phyloP scores from a whole-genome alignment of 2,888 invertebrate species.

The Phragmatobia fuliginosa region DNA sequence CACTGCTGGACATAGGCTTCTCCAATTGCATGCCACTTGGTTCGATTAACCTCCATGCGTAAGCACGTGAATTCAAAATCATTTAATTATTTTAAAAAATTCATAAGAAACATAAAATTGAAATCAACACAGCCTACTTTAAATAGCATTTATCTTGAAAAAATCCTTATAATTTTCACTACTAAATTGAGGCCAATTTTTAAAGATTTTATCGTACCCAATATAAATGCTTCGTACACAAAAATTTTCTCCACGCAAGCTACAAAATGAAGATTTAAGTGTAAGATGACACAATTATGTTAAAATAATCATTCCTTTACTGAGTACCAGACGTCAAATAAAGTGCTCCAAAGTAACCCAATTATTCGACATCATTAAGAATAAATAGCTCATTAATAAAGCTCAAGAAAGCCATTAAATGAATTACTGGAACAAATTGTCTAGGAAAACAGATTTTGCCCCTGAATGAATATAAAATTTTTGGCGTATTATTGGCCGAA shows the following conservation, averaged over 20 bases:
- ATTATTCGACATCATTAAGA: constrained; percentile 44
- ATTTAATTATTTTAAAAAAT: too few relatives aligned
- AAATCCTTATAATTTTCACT: background rate
- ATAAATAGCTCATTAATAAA: constrained; percentile 49
- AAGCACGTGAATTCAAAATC: too few relatives aligned
- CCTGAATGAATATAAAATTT: constrained; percentile 14
- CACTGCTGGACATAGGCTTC: too few relatives aligned
- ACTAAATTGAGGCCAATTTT: background rate
- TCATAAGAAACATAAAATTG: too few relatives aligned
- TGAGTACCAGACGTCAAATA: constrained; percentile 10
- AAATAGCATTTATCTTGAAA: background rate
- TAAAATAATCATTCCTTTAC: constrained; percentile 19
- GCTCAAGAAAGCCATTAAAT: constrained; percentile 38
- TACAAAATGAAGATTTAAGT: constrained; percentile 17
- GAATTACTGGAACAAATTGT: constrained; percentile 37
- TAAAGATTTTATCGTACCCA: background rate
- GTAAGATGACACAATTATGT: constrained; percentile 18
- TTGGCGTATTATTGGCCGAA: background rate
- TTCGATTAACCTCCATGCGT: too few relatives aligned
- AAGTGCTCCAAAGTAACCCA: constrained; percentile 31
- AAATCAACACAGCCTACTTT: too few relatives aligned
- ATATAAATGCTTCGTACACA: constrained; percentile 1
- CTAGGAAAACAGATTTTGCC: constrained; percentile 36
- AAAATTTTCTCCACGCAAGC: background rate
- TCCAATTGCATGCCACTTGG: too few relatives aligned